A percentile compares a stretch with the other conserved stretches of the same genome.
phyloP scores from a whole-genome alignment of 2,113 vertebrate species.

The Falco punctatus region DNA sequence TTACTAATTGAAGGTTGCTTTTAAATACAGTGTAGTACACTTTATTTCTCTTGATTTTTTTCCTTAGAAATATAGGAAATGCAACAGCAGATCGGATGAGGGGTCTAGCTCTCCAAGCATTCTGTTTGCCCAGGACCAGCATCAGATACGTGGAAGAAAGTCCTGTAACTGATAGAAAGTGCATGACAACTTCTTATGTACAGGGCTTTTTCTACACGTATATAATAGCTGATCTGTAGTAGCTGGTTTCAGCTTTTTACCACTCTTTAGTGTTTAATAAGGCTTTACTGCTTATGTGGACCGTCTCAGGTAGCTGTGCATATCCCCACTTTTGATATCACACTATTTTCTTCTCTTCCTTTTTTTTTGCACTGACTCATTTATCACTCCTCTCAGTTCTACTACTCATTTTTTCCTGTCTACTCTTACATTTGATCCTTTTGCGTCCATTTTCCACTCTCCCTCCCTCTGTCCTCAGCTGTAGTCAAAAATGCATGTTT shows the following conservation, averaged over 20 bases:
- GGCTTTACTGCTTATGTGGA: not conserved
- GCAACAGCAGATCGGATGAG: not conserved
- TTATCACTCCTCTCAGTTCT: not conserved
- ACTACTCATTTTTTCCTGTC: not conserved
- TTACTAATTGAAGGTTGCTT: not conserved
- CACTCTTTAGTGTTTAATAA: not conserved
- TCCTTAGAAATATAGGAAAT: not conserved
- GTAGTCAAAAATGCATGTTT: not conserved
- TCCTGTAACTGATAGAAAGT: not conserved
- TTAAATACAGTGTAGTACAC: not conserved
- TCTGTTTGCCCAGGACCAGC: not conserved
- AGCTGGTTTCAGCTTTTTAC: not conserved
- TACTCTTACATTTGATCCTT: not conserved
- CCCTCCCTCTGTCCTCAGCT: not conserved
- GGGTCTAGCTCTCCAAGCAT: not conserved
- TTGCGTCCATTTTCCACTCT: not conserved
- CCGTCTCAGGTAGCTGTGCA: not conserved
- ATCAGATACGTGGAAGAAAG: not conserved
- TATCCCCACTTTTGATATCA: not conserved
- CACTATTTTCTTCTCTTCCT: not conserved
- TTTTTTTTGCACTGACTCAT: not conserved
- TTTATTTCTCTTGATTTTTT: not conserved
- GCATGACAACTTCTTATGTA: not conserved
- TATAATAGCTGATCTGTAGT: not conserved
- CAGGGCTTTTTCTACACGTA: not conserved